Conservation (phyloP, 2,113 vertebrate species). For the Entosphenus tridentatus region DNA sequence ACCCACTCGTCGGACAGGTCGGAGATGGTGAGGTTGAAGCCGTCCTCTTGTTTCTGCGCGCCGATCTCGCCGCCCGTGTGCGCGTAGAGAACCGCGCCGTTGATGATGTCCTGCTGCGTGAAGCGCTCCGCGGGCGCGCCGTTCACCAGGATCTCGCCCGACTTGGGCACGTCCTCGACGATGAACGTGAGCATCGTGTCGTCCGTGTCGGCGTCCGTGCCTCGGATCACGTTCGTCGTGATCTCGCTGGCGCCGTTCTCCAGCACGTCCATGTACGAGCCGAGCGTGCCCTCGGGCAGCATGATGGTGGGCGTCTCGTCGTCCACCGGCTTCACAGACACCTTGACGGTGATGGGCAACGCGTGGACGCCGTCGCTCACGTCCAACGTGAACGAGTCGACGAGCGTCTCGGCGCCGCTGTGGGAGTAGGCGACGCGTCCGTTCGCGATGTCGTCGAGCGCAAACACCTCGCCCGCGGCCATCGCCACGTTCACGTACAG, state of each 20-base stretch:
- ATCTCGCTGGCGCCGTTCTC: constrained; percentile 21
- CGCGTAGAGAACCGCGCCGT: constrained; percentile 16
- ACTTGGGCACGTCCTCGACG: constrained; percentile 18
- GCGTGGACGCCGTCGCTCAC: constrained; percentile 20
- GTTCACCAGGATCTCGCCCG: constrained; percentile 17
- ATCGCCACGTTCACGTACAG: constrained; percentile 33
- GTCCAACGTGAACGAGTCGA: constrained; percentile 19
- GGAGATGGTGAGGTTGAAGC: constrained; percentile 20
- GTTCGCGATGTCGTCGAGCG: constrained; percentile 28
- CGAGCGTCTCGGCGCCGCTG: constrained; percentile 13
- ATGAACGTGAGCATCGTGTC: constrained; percentile 18
- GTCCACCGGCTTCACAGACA: constrained; percentile 16
- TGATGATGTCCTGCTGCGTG: constrained; percentile 21
- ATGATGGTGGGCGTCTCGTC: constrained; percentile 15
- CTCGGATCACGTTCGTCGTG: constrained; percentile 14
- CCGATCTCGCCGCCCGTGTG: constrained; percentile 24
- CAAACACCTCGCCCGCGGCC: constrained; percentile 32
- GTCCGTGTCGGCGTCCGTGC: constrained; percentile 15
- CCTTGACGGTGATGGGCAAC: constrained; percentile 17
- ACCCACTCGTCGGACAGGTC: constrained; percentile 16
- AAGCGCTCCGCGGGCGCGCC: constrained; percentile 17
- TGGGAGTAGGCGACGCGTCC: constrained; percentile 28
- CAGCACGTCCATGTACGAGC: constrained; percentile 18
- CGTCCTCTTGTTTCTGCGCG: constrained; percentile 16
- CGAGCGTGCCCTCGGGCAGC: constrained; percentile 12